Evolutionary conservation across 2,113 vertebrate species (phyloP).

Genomic region (Dendropsophus ebraccatus): DNA sequence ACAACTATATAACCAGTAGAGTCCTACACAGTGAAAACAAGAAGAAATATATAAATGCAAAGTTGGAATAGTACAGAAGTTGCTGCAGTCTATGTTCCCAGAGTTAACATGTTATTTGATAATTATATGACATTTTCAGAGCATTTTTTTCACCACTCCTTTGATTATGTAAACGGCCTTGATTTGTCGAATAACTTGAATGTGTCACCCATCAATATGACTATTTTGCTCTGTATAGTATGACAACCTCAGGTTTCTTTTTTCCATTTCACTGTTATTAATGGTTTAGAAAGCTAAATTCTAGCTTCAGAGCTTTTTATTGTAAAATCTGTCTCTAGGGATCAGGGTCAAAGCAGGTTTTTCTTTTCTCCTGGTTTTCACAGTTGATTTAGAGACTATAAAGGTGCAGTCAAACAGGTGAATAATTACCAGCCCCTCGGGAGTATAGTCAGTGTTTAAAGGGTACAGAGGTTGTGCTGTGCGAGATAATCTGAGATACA

Average conservation of each 20-base stretch:
- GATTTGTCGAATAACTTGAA: neutral
- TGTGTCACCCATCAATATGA: neutral
- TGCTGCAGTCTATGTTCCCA: too few relatives aligned
- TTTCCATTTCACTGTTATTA: neutral
- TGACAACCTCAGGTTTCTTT: neutral
- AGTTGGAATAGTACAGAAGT: too few relatives aligned
- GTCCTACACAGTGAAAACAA: too few relatives aligned
- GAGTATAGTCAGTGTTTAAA: neutral
- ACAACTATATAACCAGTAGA: too few relatives aligned
- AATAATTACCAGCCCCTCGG: neutral
- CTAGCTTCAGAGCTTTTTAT: neutral
- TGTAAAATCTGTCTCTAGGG: neutral
- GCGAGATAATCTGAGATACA: neutral
- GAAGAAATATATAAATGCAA: too few relatives aligned
- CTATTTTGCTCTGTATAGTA: neutral
- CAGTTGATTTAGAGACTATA: neutral
- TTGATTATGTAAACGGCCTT: neutral
- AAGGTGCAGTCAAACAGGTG: neutral
- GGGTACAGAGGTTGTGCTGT: neutral
- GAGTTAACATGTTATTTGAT: neutral
- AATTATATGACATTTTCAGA: neutral
- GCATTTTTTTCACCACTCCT: neutral
- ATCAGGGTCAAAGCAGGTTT: neutral
- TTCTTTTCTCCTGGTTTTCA: neutral
- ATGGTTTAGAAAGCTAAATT: neutral